Base-by-base conservation (phyloP, 2,888 invertebrate genomes). In the Amblyjoppa fuscipennis region DNA sequence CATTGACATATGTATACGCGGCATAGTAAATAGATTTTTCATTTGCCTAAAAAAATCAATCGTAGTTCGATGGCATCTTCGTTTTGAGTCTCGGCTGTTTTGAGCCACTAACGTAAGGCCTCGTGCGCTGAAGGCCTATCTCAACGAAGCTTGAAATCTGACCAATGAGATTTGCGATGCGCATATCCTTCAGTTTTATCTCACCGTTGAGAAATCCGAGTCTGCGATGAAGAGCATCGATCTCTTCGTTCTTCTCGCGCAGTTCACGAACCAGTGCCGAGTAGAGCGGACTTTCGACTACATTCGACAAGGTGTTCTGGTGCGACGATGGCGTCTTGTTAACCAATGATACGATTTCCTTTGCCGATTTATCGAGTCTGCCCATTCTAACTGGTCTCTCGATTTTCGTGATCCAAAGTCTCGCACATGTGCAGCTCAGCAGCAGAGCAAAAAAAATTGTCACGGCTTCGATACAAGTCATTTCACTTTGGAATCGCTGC, bases 171-270 rank as follows among this genome's bases (percentile, higher is more conserved):
- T 88, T 88, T 0, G 88, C 88, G 45, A 91, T 95, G 80, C 96
- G 94, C 90, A 96, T 95, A 76, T 96, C 96, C 93, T 96, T 96
- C n/a, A 96, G 92, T 89, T 95, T 95, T 11, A 96, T 87, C 78
- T 96, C 92, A 84, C 93, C 95, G 86, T 96, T 96, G 69, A 96
- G 94, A 91, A 96, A 96, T 16, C 95, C 95, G 3, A 96, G 95
- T 94, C 96, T 96, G 87, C 95, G 95, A 89, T 95, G 95, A 1
- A 96, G 93, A 2, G 95, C 91, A 13, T 94, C 94, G 16, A 95
- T 93, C 3, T 94, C 93, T 61, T 96, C 95, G 85, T 95, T 95
- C 28, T 96, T 95, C 78, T 96, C 96, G 49, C 94, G 95, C 2
- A 96, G 90, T 82, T 96, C 95, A 79, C 95, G 95, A 75, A 95